A percentile compares a stretch with the other conserved stretches of the same genome.
Evolutionary conservation across 2,797 vertebrate genomes (phyloP).

Genomic region (Poeciliopsis gracilis): DNA sequence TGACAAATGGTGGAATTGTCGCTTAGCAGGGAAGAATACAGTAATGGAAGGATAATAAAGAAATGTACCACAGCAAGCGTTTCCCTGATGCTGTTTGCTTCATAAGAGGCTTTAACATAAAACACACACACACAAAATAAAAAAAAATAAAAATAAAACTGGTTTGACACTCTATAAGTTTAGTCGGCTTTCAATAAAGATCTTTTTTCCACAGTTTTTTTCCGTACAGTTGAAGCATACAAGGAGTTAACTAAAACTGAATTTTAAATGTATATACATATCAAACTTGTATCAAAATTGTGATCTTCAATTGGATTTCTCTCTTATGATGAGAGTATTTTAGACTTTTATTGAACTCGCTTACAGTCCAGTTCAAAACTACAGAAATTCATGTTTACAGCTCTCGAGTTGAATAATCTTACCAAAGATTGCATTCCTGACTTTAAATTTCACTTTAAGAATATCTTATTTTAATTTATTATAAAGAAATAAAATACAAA

Average conservation of each 20-base stretch:
- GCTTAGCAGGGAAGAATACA: conserved; percentile 77
- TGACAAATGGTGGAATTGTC: conserved; percentile 87
- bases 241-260: neutral
- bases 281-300: neutral
- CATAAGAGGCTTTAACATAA: conserved; percentile 56
- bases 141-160: neutral
- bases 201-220: conserved; percentile 48
- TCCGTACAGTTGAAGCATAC: conserved; percentile 20
- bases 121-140: neutral
- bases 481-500: neutral
- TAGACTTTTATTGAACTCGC: neutral
- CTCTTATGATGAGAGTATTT: neutral
- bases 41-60: conserved; percentile 75
- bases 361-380: neutral
- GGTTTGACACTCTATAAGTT: conserved; percentile 43
- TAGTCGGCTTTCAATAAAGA: conserved; percentile 66
- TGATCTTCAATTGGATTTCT: neutral
- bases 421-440: neutral
- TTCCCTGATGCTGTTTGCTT: conserved; percentile 49
- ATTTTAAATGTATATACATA: neutral
- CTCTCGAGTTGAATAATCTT: neutral
- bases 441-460: neutral
- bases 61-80: conserved; percentile 67
- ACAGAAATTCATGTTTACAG: neutral
- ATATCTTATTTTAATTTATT: neutral